phyloP scores from a whole-genome alignment of 2,113 vertebrate species.

The Amphiprion ocellaris region DNA sequence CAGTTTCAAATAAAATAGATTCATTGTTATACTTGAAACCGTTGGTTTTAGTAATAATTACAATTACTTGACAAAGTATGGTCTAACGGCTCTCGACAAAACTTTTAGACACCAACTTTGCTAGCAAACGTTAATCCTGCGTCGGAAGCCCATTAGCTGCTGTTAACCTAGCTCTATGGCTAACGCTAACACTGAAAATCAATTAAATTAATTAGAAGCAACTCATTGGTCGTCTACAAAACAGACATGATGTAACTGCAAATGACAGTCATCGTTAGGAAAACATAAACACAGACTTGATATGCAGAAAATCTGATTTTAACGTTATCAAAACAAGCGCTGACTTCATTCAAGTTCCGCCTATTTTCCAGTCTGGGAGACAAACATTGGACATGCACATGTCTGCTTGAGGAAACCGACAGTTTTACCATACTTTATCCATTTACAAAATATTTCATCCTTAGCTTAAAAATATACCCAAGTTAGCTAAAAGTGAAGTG shows the following conservation, averaged over 20 bases:
- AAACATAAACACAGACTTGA: neutral
- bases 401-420: neutral
- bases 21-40: no score
- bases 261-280: no score
- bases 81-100: neutral
- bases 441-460: no score
- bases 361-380: slow-evolving; percentile 33
- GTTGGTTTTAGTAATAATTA: no score
- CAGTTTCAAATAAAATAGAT: no score
- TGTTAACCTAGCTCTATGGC: neutral
- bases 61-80: no score
- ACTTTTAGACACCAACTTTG: neutral
- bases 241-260: neutral
- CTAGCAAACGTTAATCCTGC: neutral
- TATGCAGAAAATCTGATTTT: neutral
- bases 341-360: slow-evolving; percentile 57
- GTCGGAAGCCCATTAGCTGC: neutral
- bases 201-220: neutral
- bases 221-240: neutral
- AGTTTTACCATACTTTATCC: neutral
- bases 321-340: slow-evolving; percentile 44
- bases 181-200: neutral
- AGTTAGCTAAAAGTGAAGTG: no score
- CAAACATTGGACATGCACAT: slow-evolving; percentile 54
- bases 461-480: no score